Evolutionary conservation across 1,140 invertebrate species (phyloP).

Genomic region (Zaprionus camerounensis): DNA sequence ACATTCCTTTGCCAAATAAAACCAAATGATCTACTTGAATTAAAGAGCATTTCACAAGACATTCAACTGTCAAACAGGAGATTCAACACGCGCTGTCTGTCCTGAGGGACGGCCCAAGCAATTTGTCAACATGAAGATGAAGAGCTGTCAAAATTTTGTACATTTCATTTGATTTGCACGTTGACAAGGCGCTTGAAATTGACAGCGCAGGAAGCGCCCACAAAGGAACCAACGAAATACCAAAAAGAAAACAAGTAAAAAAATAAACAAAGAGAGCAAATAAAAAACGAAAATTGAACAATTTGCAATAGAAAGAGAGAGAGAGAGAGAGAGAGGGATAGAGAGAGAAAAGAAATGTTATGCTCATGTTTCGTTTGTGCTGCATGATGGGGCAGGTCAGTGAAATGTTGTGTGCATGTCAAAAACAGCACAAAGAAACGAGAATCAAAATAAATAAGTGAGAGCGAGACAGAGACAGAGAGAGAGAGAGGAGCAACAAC

Average conservation of each 20-base stretch:
- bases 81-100: neutral
- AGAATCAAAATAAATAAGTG: neutral
- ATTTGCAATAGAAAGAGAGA: slow-evolving; percentile 16
- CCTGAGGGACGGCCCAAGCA: neutral
- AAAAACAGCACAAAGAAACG: slow-evolving; percentile 21
- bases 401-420: slow-evolving; percentile 59
- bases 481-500: neutral
- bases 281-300: slow-evolving; percentile 27
- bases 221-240: slow-evolving; percentile 25
- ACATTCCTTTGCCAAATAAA: neutral
- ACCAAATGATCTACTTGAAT: neutral
- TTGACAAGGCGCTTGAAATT: slow-evolving; percentile 69
- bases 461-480: neutral
- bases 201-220: slow-evolving; percentile 50
- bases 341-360: slow-evolving; percentile 34
- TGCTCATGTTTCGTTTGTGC: slow-evolving; percentile 11
- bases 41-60: neutral
- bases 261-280: slow-evolving; percentile 6
- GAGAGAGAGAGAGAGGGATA: slow-evolving; percentile 20
- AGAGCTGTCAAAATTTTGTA: slow-evolving; percentile 46
- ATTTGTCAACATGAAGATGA: slow-evolving; percentile 16
- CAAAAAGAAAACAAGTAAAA: slow-evolving; percentile 25
- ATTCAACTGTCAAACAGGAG: neutral
- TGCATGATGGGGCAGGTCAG: slow-evolving; percentile 66
- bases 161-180: slow-evolving; percentile 59